Conservation (phyloP, 2,797 vertebrate species). For the Macropodus opercularis region DNA sequence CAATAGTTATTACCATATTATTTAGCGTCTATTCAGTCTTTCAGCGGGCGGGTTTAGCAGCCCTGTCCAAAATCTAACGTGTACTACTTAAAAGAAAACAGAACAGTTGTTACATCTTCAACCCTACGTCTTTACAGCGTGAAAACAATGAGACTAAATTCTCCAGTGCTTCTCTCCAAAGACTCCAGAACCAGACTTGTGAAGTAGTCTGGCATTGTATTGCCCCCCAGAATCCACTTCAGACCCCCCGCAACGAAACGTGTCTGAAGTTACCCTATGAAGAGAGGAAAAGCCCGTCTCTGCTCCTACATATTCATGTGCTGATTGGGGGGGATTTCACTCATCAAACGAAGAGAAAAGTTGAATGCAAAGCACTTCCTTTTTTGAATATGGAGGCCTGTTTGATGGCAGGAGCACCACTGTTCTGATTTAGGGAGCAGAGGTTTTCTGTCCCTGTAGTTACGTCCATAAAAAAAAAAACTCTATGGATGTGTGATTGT, state of each 20-base stretch:
- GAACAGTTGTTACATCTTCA: background rate
- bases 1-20: background rate
- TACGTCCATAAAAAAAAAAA: slow-evolving; percentile 5
- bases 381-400: slow-evolving; percentile 28
- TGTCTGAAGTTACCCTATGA: slow-evolving; percentile 70
- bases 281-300: slow-evolving; percentile 59
- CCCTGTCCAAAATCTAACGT: no score
- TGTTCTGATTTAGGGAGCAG: slow-evolving; percentile 24
- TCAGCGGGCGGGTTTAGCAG: no score
- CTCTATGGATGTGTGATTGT: background rate
- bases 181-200: slow-evolving; percentile 67
- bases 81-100: background rate
- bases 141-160: slow-evolving; percentile 66
- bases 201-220: slow-evolving; percentile 49
- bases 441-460: slow-evolving; percentile 8
- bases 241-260: slow-evolving; percentile 72
- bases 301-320: slow-evolving; percentile 75
- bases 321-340: slow-evolving; percentile 34
- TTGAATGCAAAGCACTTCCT: slow-evolving; percentile 43
- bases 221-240: slow-evolving; percentile 69
- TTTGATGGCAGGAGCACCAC: slow-evolving; percentile 40
- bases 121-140: slow-evolving; percentile 41
- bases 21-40: background rate
- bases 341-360: slow-evolving; percentile 61
- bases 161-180: slow-evolving; percentile 69